phyloP scores from a whole-genome alignment of 2,888 invertebrate genomes.

The Nebria brevicollis region DNA sequence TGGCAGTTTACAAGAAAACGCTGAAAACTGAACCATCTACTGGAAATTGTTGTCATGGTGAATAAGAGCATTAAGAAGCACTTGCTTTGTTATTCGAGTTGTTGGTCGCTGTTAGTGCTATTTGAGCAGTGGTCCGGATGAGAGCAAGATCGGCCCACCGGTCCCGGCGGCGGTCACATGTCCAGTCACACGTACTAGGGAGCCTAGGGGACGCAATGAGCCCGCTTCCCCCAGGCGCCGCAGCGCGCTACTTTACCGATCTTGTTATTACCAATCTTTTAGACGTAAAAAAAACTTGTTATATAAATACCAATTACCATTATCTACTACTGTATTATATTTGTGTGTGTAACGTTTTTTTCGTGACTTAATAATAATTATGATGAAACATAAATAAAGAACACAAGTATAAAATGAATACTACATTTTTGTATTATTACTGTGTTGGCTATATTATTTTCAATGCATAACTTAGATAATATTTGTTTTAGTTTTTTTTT shows the following conservation, averaged over 20 bases:
- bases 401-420: conserved; percentile 50
- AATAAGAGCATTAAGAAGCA: background rate
- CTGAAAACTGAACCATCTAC: too few species aligned
- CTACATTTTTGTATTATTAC: background rate
- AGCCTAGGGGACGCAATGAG: conserved; percentile 56
- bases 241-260: conserved; percentile 55
- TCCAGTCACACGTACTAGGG: conserved; percentile 6
- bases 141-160: conserved; percentile 3
- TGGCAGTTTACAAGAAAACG: too few species aligned
- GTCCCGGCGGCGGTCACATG: conserved; percentile 11
- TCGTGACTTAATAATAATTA: conserved; percentile 58
- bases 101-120: background rate
- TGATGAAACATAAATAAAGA: conserved; percentile 53
- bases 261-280: conserved; percentile 57
- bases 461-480: background rate
- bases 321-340: conserved; percentile 61
- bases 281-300: conserved; percentile 44
- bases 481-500: too few species aligned
- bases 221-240: conserved; percentile 57
- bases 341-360: conserved; percentile 61
- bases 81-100: background rate
- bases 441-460: background rate
- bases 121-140: background rate
- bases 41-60: too few species aligned
- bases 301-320: conserved; percentile 43